These are phyloP conservation scores for Rhinopomastus cyanomelas DNA, from an alignment of 2,113 vertebrate species.

Conservation along the genomic window DNA sequence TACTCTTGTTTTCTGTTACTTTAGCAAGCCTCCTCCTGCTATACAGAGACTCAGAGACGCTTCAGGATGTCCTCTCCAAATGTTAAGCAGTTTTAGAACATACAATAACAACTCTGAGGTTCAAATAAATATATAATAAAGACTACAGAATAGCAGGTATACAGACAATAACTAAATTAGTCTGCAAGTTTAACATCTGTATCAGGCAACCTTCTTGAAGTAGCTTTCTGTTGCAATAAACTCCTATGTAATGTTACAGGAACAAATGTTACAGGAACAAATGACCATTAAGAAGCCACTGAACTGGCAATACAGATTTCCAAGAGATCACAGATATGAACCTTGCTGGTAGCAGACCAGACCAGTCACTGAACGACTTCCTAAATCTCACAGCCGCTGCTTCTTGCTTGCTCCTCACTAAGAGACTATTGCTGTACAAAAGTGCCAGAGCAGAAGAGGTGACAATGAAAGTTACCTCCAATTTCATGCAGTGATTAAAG, in stretches of 20 bases:
- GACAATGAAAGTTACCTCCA: background rate
- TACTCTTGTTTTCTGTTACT: background rate
- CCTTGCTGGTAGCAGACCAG: background rate
- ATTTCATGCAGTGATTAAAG: background rate
- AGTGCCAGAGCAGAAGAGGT: background rate
- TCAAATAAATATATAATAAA: slow-evolving; percentile 22
- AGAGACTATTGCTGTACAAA: background rate
- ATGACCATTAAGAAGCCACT: too few species aligned
- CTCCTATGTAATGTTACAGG: background rate
- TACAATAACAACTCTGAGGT: background rate
- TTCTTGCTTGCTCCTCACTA: background rate
- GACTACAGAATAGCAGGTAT: background rate
- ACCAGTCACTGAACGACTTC: background rate
- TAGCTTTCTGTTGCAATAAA: background rate
- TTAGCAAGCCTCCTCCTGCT: background rate
- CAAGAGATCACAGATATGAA: background rate
- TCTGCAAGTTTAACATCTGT: background rate
- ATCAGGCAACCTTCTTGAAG: background rate
- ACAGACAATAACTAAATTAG: slow-evolving; percentile 32
- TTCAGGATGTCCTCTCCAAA: background rate
- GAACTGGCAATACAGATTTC: background rate
- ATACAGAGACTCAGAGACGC: background rate
- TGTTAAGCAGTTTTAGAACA: background rate
- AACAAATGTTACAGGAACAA: background rate
- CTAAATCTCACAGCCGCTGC: background rate